phyloP scores from a whole-genome alignment of 2,113 vertebrate genomes.

The Daboia siamensis region DNA sequence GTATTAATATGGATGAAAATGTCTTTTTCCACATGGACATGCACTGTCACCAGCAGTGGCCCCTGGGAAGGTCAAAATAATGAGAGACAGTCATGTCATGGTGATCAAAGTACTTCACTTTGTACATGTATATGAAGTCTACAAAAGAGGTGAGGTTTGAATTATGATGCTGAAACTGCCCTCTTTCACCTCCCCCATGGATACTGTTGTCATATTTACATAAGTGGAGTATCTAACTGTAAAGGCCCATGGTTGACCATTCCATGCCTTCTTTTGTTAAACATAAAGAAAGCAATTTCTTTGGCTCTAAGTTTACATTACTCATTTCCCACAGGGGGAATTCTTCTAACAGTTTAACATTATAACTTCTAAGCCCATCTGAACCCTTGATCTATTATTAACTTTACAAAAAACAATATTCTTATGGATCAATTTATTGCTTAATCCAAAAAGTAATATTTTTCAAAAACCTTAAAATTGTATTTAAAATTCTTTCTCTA shows the following conservation, averaged over 20 bases:
- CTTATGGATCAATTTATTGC: not conserved
- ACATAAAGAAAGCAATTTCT: not conserved
- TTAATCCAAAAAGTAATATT: not conserved
- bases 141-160: not conserved
- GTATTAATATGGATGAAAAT: slow-evolving; percentile 8
- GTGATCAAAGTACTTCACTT: not conserved
- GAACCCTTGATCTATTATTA: not conserved
- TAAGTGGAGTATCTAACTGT: not conserved
- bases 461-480: not conserved
- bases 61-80: not conserved
- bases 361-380: not conserved
- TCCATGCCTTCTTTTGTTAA: not conserved
- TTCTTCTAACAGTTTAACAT: not conserved
- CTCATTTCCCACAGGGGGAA: not conserved
- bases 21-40: not conserved
- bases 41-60: not conserved
- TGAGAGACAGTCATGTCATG: not conserved
- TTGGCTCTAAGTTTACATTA: not conserved
- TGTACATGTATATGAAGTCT: not conserved
- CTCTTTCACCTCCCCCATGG: not conserved
- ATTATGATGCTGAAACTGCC: not conserved
- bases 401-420: not conserved
- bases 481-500: not conserved
- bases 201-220: not conserved
- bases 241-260: not conserved